Conservation (phyloP, 2,888 invertebrate genomes). For the Clunio marinus region DNA sequence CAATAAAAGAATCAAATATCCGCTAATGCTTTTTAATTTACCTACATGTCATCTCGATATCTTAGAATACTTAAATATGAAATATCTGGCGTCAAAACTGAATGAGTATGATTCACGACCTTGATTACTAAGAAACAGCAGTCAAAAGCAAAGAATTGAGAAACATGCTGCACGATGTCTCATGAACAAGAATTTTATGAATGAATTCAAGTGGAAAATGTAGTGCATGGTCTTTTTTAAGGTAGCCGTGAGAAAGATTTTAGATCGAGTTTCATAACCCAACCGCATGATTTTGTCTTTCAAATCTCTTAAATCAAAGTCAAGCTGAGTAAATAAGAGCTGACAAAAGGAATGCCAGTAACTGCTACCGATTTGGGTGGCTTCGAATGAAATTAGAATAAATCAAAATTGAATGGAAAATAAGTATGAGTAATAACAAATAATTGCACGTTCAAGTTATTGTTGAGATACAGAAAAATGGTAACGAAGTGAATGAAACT, state of each 20-base stretch:
- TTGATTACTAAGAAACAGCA: not conserved
- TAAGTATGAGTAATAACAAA: not conserved
- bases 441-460: not conserved
- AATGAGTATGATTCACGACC: not conserved
- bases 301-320: not conserved
- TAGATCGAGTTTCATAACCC: not conserved
- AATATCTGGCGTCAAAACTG: slow-evolving; percentile 4
- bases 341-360: slow-evolving; percentile 14
- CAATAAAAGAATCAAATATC: slow-evolving; percentile 6
- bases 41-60: not conserved
- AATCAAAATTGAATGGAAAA: not conserved
- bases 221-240: not conserved
- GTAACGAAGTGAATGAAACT: not conserved
- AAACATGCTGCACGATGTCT: not conserved
- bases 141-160: not conserved
- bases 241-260: not conserved
- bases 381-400: not conserved
- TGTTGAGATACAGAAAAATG: not conserved
- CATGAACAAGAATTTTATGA: slow-evolving; percentile 5
- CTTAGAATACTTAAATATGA: not conserved
- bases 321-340: slow-evolving; percentile 10
- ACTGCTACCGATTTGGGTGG: slow-evolving; percentile 14
- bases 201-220: slow-evolving; percentile 17
- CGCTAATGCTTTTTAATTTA: not conserved
- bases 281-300: not conserved